A percentile compares a stretch with the other conserved stretches of the same genome.
phyloP scores from a whole-genome alignment of 2,113 vertebrate species.

The Halcyon malimbica region DNA sequence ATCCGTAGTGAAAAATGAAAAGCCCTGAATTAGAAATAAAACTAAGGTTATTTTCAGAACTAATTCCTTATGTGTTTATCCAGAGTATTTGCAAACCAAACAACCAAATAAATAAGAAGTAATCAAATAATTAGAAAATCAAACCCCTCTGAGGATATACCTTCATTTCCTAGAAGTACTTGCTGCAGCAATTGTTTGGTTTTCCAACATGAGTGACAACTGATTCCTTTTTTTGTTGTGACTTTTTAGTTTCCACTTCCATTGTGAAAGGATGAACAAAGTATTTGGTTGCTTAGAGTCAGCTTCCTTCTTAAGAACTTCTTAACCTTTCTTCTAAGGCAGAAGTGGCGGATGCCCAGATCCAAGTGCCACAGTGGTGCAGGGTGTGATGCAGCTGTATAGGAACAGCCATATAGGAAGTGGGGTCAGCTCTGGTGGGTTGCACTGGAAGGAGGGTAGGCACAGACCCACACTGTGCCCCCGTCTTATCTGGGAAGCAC shows the following conservation, averaged over 20 bases:
- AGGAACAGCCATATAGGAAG: no score
- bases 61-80: neutral
- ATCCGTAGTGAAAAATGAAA: neutral
- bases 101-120: neutral
- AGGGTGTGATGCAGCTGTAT: neutral
- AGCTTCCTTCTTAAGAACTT: neutral
- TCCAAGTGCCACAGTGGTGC: neutral
- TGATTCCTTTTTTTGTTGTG: neutral
- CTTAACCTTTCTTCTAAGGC: neutral
- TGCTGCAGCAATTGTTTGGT: neutral
- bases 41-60: neutral
- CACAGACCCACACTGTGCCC: accelerated
- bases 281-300: neutral
- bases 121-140: neutral
- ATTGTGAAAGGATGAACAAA: neutral
- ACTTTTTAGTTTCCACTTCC: neutral
- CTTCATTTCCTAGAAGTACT: neutral
- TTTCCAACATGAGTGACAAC: neutral
- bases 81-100: neutral
- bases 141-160: neutral
- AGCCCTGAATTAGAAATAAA: neutral
- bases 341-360: no score
- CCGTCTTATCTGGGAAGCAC: neutral
- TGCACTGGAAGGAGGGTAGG: neutral
- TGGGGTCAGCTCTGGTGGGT: accelerated